Evolutionary conservation across 2,797 vertebrate species (phyloP), one percentile per base, ranked within the genome.

Genomic region (Tauraco hartlaubi): DNA sequence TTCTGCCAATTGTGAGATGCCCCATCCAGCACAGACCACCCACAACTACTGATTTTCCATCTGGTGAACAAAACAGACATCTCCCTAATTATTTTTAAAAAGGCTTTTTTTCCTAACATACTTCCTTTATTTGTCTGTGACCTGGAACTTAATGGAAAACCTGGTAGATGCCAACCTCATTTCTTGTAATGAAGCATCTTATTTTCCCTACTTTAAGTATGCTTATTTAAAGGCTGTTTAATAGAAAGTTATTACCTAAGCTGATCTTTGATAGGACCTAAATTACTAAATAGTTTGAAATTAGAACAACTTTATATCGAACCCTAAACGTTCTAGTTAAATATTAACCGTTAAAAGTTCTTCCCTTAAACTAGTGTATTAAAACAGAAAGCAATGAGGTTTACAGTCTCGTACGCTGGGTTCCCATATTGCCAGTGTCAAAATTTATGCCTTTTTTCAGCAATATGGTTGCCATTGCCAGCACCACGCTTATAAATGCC

Each of bases 31-130:
- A 98, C 92, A 97, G 98, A 98, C 98, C 98, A 98, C 98, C 98
- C 98, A 98, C 98, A 98, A 98, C 97, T 96, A 97, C 81, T 96
- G 97, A 97, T 98, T 98, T 98, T 98, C 98, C 98, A 98, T 98
- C 98, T 98, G 98, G 98, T 98, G 98, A 98, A 98, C 97, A 98
- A 98, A 98, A 98, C 97, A 98, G 98, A 98, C 98, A 98, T 98
- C 98, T 98, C 98, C 97, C 98, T 98, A 98, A 98, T 98, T 98
- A 98, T 98, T 98, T 98, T 98, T 98, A 98, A 98, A 98, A 98
- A 98, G 98, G 97, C 73, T 97, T 97, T 97, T 97, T 97, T 95
- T 92, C 74, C 94, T 97, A 98, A 98, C 98, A 98, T 98, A 97
- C 98, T 98, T 98, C 97, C 98, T 98, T 98, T 98, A 98, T 98